phyloP scores from a whole-genome alignment of 2,113 vertebrate genomes.

The Tricholaema leucomelas region DNA sequence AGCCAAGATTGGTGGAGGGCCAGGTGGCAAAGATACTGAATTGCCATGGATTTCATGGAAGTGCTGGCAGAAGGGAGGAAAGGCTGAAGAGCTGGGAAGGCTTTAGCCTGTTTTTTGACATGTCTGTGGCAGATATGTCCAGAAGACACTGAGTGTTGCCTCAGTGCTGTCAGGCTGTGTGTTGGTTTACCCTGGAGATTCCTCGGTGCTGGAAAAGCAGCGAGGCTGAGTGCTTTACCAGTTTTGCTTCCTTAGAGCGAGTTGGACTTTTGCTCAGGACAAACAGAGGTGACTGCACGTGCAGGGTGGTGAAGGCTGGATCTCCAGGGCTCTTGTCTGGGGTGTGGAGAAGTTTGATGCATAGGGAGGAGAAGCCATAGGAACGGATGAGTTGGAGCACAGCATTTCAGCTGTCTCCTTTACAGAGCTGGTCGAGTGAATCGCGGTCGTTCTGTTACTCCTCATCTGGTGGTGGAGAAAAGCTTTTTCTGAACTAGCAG shows the following conservation, averaged over 20 bases:
- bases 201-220: neutral
- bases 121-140: neutral
- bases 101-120: neutral
- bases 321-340: neutral
- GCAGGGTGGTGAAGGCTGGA: neutral
- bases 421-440: neutral
- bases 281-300: neutral
- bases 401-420: neutral
- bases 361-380: neutral
- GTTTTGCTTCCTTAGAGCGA: neutral
- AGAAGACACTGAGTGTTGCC: neutral
- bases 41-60: neutral
- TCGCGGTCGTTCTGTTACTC: neutral
- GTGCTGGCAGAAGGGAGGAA: neutral
- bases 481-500: neutral
- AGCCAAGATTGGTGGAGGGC: neutral
- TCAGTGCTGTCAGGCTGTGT: rapidly evolving
- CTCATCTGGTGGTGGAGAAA: neutral
- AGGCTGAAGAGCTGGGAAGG: neutral
- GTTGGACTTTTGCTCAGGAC: neutral
- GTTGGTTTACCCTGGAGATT: neutral
- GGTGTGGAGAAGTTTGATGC: neutral
- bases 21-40: neutral
- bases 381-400: neutral
- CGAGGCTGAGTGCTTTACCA: neutral